These are phyloP conservation scores for Drosophila baimaii DNA, from an alignment of 1,140 invertebrate genomes.

Conservation along the genomic window DNA sequence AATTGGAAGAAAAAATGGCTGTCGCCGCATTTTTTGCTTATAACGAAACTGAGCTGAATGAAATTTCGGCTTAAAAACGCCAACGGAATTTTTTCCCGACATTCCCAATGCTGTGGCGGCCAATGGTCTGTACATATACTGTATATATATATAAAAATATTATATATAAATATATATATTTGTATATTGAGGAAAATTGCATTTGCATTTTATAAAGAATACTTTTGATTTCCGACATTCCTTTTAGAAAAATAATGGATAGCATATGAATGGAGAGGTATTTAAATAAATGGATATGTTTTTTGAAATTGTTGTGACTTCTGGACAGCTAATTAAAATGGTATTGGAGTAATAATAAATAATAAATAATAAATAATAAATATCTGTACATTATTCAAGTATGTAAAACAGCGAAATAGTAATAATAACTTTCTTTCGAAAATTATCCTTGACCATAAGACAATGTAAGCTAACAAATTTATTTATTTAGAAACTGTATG, in stretches of 20 bases:
- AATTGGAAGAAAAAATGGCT: constrained; percentile 30
- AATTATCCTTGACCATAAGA: too few species aligned
- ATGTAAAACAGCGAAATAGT: too few species aligned
- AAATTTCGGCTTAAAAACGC: constrained; percentile 18
- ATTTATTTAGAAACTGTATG: too few species aligned
- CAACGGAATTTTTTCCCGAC: not conserved
- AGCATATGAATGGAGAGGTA: not conserved
- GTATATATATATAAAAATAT: not conserved
- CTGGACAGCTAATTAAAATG: not conserved
- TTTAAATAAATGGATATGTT: not conserved
- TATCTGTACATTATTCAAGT: too few species aligned
- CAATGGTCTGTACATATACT: not conserved
- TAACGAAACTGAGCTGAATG: not conserved
- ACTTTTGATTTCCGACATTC: not conserved
- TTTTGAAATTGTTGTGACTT: not conserved
- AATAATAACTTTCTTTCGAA: too few species aligned
- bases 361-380: too few species aligned
- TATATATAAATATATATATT: not conserved
- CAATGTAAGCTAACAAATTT: too few species aligned
- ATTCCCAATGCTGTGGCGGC: not conserved
- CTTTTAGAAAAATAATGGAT: constrained; percentile 2
- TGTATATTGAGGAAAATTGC: not conserved
- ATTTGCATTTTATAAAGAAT: not conserved
- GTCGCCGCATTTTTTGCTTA: constrained; percentile 13
- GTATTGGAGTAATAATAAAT: not conserved